These are phyloP conservation scores for Calidris pugnax DNA, from an alignment of 2,113 vertebrate genomes.

Conservation along the genomic window DNA sequence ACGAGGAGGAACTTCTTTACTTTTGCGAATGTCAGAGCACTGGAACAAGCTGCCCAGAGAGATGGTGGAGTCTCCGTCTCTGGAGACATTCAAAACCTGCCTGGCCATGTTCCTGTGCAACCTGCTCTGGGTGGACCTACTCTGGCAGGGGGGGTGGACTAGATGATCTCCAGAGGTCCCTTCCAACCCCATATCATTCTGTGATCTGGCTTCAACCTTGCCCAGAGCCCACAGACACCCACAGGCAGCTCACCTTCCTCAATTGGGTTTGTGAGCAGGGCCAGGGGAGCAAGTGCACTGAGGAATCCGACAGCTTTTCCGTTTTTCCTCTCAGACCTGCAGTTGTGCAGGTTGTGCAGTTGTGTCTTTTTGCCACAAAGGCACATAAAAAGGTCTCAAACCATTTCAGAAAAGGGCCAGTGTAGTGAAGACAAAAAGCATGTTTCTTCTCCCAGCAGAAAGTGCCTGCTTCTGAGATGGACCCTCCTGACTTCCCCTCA, in stretches of 20 bases:
- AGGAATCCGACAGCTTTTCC: background rate
- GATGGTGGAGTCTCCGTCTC: too few species aligned
- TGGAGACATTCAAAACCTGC: too few species aligned
- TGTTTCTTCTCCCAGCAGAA: background rate
- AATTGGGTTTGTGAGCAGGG: background rate
- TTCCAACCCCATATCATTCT: too few species aligned
- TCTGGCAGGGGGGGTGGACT: too few species aligned
- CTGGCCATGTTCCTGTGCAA: too few species aligned
- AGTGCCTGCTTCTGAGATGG: background rate
- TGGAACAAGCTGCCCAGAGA: too few species aligned
- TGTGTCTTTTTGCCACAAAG: background rate
- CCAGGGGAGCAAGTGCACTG: background rate
- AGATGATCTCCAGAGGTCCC: too few species aligned
- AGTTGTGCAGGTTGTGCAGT: background rate
- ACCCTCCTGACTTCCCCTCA: background rate
- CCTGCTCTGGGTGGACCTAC: too few species aligned
- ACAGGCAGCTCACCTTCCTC: background rate
- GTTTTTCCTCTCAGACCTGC: background rate
- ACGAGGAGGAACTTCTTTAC: too few species aligned
- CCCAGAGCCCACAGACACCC: background rate
- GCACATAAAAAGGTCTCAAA: background rate
- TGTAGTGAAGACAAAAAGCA: background rate
- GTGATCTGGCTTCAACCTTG: background rate
- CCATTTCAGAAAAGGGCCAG: background rate
- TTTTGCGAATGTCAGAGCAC: too few species aligned